These are phyloP conservation scores for Penaeus monodon DNA, from an alignment of 2,888 invertebrate genomes.

Conservation along the genomic window DNA sequence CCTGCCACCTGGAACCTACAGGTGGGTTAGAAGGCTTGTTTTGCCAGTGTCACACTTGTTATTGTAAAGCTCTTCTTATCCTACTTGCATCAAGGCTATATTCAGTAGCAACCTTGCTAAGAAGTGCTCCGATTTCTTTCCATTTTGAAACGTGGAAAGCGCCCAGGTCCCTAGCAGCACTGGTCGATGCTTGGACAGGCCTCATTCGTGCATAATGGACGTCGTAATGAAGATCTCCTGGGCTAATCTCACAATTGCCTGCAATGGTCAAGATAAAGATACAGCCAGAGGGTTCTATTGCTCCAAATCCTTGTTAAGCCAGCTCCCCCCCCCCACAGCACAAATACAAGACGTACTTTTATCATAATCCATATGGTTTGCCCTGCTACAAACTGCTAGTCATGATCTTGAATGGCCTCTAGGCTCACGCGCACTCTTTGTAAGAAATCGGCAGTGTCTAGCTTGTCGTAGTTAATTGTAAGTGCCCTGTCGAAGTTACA, in stretches of 20 bases:
- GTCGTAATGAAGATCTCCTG: constrained; percentile 44
- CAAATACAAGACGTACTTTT: neutral
- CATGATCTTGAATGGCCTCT: constrained; percentile 12
- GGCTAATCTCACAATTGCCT: constrained; percentile 34
- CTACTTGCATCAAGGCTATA: constrained; percentile 23
- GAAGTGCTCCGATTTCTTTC: constrained; percentile 20
- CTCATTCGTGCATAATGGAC: neutral
- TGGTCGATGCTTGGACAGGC: constrained; percentile 41
- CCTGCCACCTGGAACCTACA: constrained; percentile 17
- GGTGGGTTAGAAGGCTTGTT: neutral
- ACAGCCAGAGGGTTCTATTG: too few species aligned
- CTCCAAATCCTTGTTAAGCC: neutral
- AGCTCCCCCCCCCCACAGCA: too few species aligned
- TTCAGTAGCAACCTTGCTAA: constrained; percentile 40
- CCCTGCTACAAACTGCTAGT: constrained; percentile 26
- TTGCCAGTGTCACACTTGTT: rapidly evolving
- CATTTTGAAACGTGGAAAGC: constrained; percentile 30
- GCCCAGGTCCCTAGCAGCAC: constrained; percentile 22
- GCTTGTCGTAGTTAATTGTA: constrained; percentile 32
- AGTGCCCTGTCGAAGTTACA: neutral
- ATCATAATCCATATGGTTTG: constrained; percentile 22
- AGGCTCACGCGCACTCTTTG: constrained; percentile 15
- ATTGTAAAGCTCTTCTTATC: neutral
- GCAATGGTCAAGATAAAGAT: neutral
- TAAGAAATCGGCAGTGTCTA: constrained; percentile 18